phyloP scores from a whole-genome alignment of 2,797 vertebrate genomes.

The Chloroceryle amazona region DNA sequence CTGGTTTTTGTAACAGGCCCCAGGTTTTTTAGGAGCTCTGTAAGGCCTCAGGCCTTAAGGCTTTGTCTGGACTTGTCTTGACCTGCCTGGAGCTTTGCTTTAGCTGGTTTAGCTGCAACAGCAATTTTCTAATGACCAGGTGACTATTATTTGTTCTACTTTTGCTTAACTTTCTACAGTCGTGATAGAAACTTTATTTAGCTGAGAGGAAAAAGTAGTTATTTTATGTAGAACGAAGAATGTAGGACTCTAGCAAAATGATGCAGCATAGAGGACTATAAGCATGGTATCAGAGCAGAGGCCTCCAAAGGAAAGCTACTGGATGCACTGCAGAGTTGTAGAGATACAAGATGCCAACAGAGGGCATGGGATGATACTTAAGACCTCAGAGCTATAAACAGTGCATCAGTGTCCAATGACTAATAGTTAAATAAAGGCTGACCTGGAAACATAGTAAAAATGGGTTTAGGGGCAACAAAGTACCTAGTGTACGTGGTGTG shows the following conservation, averaged over 20 bases:
- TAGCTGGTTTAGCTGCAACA: not conserved
- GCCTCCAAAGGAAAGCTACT: not conserved
- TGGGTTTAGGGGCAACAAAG: not conserved
- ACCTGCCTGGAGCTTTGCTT: not conserved
- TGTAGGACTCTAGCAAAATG: not conserved
- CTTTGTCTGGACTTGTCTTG: constrained; percentile 36
- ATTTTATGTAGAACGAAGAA: not conserved
- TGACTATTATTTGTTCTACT: not conserved
- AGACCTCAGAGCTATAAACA: not conserved
- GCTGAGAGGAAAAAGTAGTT: not conserved
- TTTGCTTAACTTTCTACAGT: not conserved
- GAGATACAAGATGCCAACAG: not conserved
- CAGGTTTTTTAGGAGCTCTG: not conserved
- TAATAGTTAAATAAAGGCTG: not conserved
- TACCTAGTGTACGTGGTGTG: not conserved
- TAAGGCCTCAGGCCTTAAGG: not conserved
- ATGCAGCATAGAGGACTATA: fast-evolving
- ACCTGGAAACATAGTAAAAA: not conserved
- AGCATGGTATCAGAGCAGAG: not conserved
- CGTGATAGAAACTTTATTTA: not conserved
- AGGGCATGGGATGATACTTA: not conserved
- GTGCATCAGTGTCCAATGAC: not conserved
- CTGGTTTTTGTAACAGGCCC: not conserved
- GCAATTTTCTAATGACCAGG: not conserved
- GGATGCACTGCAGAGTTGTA: not conserved